These are phyloP conservation scores for Camponotus vicinus DNA, from an alignment of 1,140 invertebrate species.

Conservation along the genomic window DNA sequence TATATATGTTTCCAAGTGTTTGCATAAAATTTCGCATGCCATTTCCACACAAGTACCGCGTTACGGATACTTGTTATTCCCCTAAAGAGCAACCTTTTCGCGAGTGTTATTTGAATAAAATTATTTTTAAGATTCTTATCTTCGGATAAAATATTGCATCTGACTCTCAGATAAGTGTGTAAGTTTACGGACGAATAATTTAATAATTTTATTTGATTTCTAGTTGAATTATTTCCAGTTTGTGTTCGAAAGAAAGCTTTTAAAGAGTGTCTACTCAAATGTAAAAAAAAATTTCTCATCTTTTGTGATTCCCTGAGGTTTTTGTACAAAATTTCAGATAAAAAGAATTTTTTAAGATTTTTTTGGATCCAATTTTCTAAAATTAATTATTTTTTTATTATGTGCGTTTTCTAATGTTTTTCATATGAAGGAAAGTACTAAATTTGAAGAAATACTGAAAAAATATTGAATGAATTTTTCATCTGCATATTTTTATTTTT, in stretches of 20 bases:
- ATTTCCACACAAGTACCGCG: conserved; percentile 36
- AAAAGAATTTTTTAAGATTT: no score
- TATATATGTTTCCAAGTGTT: conserved; percentile 9
- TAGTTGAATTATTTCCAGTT: neutral
- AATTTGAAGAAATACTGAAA: no score
- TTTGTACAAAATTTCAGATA: no score
- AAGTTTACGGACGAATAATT: neutral
- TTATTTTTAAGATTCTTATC: neutral
- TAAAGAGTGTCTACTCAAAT: neutral
- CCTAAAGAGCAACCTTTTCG: neutral
- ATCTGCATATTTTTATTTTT: no score
- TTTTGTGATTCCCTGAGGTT: no score
- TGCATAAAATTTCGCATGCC: conserved; percentile 62
- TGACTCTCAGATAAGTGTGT: neutral
- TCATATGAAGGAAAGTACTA: no score
- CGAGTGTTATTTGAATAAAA: neutral
- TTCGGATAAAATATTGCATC: neutral
- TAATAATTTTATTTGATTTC: neutral
- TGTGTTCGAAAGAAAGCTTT: neutral
- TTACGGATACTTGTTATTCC: conserved; percentile 17
- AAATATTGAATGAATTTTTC: no score
- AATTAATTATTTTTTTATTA: no score
- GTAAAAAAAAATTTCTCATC: no score
- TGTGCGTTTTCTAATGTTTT: no score
- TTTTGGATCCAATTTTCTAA: no score